Evolutionary conservation across 2,797 vertebrate species (phyloP).

Genomic region (Tolypeutes matacus): DNA sequence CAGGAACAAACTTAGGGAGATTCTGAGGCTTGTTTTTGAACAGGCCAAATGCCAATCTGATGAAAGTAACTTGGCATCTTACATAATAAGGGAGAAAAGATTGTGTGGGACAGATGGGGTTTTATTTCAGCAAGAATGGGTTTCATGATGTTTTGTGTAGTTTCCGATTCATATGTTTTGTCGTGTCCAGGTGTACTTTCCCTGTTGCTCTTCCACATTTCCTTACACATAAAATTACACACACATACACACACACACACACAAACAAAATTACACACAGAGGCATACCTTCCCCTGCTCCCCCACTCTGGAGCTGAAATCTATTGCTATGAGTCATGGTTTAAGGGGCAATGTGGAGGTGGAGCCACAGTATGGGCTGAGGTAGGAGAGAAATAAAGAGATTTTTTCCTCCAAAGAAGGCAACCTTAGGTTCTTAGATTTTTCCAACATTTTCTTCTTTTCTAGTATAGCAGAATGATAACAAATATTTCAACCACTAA

Average conservation of each 20-base stretch:
- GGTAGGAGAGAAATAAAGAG: background rate
- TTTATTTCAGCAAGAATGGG: slow-evolving; percentile 22
- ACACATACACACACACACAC: too few species aligned
- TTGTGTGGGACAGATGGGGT: slow-evolving; percentile 37
- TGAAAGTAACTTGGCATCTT: slow-evolving; percentile 29
- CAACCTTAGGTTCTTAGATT: background rate
- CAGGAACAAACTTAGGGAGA: background rate
- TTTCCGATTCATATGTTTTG: background rate
- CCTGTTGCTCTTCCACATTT: background rate
- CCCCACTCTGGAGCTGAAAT: background rate
- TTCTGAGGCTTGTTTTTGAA: background rate
- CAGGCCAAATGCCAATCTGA: background rate
- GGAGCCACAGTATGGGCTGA: background rate
- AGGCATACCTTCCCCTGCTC: background rate
- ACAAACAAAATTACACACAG: too few species aligned
- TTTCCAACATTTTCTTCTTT: background rate
- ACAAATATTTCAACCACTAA: background rate
- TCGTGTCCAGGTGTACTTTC: background rate
- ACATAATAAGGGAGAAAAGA: slow-evolving; percentile 16
- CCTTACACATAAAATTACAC: fast-evolving
- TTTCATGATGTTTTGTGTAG: background rate
- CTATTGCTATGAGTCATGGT: background rate
- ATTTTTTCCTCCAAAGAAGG: background rate
- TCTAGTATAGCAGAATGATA: background rate
- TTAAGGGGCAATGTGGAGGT: background rate